Percentiles rank a stretch among this genome's conserved stretches.
Conservation (phyloP, 2,888 invertebrate genomes). For the Campoletis raptor region DNA sequence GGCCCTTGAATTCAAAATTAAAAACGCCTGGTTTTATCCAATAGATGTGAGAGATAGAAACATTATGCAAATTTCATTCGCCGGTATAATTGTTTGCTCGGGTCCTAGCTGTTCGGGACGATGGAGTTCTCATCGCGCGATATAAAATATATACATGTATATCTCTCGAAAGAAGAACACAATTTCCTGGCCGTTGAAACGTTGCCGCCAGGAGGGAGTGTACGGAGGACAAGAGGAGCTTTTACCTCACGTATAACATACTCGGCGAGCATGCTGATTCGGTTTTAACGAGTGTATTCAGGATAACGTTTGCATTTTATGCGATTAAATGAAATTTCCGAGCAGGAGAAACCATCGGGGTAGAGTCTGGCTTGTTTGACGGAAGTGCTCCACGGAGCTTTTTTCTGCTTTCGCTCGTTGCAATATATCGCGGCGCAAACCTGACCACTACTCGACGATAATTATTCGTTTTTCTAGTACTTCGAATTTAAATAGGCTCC, state of each 20-base stretch:
- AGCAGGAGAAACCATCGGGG: slow-evolving; percentile 24
- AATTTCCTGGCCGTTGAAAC: slow-evolving; percentile 10
- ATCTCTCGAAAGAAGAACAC: slow-evolving; percentile 7
- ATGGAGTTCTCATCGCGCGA: slow-evolving; percentile 18
- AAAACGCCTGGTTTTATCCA: neutral
- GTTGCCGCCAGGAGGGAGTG: slow-evolving; percentile 15
- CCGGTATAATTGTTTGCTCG: slow-evolving; percentile 50
- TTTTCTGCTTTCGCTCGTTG: neutral
- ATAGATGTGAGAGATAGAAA: neutral
- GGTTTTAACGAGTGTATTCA: slow-evolving; percentile 67
- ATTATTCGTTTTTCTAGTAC: slow-evolving; percentile 1
- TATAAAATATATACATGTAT: slow-evolving; percentile 14
- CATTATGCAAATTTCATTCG: slow-evolving; percentile 64
- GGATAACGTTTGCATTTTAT: slow-evolving; percentile 64
- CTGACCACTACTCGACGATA: neutral
- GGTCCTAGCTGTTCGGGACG: slow-evolving; percentile 14
- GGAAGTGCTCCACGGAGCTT: slow-evolving; percentile 25
- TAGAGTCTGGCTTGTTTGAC: slow-evolving; percentile 23
- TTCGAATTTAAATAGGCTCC: neutral
- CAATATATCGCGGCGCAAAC: neutral
- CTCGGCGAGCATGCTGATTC: slow-evolving; percentile 64
- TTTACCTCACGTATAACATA: slow-evolving; percentile 42
- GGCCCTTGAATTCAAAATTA: neutral
- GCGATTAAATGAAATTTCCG: slow-evolving; percentile 63
- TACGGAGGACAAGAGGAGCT: slow-evolving; percentile 6